Percentiles rank a stretch among this genome's conserved stretches.
Evolutionary conservation across 2,113 vertebrate species (phyloP).

Genomic region (Turnix velox): DNA sequence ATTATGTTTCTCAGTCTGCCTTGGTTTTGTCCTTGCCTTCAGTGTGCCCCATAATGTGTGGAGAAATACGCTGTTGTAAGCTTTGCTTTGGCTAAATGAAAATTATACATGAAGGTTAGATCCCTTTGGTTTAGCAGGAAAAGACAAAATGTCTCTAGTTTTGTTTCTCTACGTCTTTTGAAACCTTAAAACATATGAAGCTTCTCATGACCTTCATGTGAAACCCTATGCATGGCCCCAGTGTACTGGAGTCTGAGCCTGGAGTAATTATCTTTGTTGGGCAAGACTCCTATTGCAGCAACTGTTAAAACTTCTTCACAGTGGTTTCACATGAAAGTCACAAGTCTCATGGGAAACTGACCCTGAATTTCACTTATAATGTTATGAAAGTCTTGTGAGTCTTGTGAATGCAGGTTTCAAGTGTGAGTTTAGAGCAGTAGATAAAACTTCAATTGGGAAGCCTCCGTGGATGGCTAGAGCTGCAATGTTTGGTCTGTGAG

Average conservation of each 20-base stretch:
- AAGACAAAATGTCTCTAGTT: neutral
- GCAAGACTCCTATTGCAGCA: neutral
- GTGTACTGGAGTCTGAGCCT: neutral
- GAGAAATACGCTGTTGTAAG: neutral
- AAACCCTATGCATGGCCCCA: neutral
- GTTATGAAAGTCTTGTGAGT: constrained; percentile 27
- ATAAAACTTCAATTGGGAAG: neutral
- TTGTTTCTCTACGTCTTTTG: neutral
- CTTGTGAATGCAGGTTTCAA: neutral
- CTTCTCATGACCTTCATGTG: constrained; percentile 35
- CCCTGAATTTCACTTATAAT: neutral
- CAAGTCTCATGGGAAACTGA: neutral
- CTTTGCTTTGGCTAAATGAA: neutral
- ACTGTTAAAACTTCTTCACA: neutral
- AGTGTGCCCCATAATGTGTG: neutral
- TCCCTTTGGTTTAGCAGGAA: neutral
- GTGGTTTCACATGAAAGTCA: constrained; percentile 36
- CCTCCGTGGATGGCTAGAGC: neutral
- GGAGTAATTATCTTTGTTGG: neutral
- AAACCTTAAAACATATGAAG: neutral
- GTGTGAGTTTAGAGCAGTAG: neutral
- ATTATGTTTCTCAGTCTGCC: neutral
- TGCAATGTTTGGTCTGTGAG: neutral
- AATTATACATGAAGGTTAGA: neutral
- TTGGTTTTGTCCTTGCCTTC: neutral